Conservation (phyloP, 2,888 invertebrate species). For the Tachina lurida region DNA sequence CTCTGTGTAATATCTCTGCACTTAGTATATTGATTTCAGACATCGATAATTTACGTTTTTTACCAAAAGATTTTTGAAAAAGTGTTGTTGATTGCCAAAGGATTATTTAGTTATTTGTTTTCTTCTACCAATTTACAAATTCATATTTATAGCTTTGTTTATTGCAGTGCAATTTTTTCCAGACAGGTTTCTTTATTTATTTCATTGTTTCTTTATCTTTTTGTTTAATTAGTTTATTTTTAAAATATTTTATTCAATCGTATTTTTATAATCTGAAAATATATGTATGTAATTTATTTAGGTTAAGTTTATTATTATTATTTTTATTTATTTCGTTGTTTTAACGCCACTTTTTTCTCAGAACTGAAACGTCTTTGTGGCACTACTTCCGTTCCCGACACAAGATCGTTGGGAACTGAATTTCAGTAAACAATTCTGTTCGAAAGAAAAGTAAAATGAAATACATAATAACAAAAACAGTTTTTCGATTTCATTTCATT, state of each 20-base stretch:
- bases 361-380: conserved; percentile 39
- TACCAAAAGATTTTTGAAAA: conserved; percentile 12
- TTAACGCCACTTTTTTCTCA: conserved; percentile 31
- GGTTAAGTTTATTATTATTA: conserved; percentile 11
- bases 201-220: conserved; percentile 6
- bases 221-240: neutral
- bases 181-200: neutral
- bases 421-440: conserved; percentile 50
- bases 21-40: conserved; percentile 69
- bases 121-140: neutral
- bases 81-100: neutral
- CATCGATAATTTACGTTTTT: conserved; percentile 69
- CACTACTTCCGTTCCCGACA: conserved; percentile 74
- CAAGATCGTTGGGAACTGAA: conserved; percentile 74
- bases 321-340: conserved; percentile 2
- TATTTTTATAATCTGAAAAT: conserved; percentile 31
- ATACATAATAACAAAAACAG: conserved; percentile 34
- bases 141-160: conserved; percentile 42
- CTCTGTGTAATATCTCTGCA: conserved; percentile 33
- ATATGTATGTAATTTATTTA: neutral
- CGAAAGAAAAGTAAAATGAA: conserved; percentile 25
- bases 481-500: conserved; percentile 13
- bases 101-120: neutral
- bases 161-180: conserved; percentile 4
- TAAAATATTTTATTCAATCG: conserved; percentile 9